These are phyloP conservation scores for Tenualosa thibaudeaui DNA, from an alignment of 2,797 vertebrate genomes.

Conservation along the genomic window DNA sequence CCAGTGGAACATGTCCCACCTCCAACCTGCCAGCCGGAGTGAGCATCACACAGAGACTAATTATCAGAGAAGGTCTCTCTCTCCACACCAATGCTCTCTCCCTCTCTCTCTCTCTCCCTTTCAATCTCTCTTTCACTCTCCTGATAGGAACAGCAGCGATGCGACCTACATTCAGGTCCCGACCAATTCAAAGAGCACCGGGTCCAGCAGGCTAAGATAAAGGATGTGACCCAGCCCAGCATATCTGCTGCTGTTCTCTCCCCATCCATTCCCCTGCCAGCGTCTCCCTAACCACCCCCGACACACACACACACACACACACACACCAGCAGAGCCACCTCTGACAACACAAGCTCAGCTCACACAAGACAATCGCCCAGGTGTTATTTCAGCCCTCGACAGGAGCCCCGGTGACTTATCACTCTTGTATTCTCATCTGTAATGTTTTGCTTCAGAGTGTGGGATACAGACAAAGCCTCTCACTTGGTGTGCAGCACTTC, in stretches of 20 bases:
- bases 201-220: background rate
- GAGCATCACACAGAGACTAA: slow-evolving; percentile 80
- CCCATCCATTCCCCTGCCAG: slow-evolving; percentile 6
- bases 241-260: slow-evolving; percentile 15
- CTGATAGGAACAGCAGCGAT: slow-evolving; percentile 69
- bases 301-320: background rate
- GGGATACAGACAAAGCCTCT: slow-evolving; percentile 11
- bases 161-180: slow-evolving; percentile 60
- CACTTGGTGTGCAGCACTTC: background rate
- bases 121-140: slow-evolving; percentile 46
- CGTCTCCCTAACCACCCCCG: background rate
- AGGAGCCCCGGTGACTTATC: background rate
- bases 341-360: background rate
- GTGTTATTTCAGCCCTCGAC: background rate
- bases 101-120: background rate
- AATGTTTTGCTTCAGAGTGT: background rate
- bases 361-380: background rate
- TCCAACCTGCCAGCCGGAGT: slow-evolving; percentile 68
- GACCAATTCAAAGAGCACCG: slow-evolving; percentile 54
- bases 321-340: background rate
- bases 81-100: slow-evolving; percentile 52
- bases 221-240: slow-evolving; percentile 32
- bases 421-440: slow-evolving; percentile 2
- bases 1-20: slow-evolving; percentile 70
- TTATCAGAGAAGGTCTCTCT: slow-evolving; percentile 69